Percentiles rank a stretch among this genome's conserved stretches.
Evolutionary conservation across 2,113 vertebrate species (phyloP).

Genomic region (Cryptomyrus ogoouensis): DNA sequence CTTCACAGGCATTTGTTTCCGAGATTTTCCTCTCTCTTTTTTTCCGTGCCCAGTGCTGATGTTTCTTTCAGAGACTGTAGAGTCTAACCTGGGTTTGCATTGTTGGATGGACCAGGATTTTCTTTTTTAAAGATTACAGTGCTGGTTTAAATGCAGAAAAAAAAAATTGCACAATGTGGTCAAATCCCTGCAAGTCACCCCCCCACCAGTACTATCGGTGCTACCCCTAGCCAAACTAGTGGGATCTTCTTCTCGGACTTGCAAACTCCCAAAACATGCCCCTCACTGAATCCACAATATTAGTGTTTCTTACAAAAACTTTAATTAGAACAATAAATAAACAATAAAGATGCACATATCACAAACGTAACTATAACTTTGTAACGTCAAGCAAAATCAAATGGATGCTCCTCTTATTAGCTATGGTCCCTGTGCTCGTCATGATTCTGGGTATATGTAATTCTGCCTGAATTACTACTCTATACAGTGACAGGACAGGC

Average conservation of each 20-base stretch:
- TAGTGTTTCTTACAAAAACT: not conserved
- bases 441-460: not conserved
- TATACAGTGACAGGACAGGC: not conserved
- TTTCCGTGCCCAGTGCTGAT: slow-evolving; percentile 22
- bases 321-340: not conserved
- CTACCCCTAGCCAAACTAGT: not conserved
- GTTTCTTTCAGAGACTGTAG: slow-evolving; percentile 24
- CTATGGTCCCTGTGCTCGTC: not conserved
- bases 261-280: too few relatives aligned
- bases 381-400: too few relatives aligned
- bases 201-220: not conserved
- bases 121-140: not conserved
- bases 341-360: not conserved
- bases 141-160: not conserved
- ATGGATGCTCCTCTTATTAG: too few relatives aligned
- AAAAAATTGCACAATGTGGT: not conserved
- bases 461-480: not conserved
- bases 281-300: not conserved
- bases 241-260: not conserved
- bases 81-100: slow-evolving; percentile 19
- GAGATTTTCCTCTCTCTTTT: not conserved
- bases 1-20: slow-evolving; percentile 33
- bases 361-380: not conserved
- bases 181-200: not conserved
- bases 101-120: slow-evolving; percentile 12